Percentiles rank a stretch among this genome's conserved stretches.
Conservation (phyloP, 2,797 vertebrate genomes). For the Diplodus puntazzo region DNA sequence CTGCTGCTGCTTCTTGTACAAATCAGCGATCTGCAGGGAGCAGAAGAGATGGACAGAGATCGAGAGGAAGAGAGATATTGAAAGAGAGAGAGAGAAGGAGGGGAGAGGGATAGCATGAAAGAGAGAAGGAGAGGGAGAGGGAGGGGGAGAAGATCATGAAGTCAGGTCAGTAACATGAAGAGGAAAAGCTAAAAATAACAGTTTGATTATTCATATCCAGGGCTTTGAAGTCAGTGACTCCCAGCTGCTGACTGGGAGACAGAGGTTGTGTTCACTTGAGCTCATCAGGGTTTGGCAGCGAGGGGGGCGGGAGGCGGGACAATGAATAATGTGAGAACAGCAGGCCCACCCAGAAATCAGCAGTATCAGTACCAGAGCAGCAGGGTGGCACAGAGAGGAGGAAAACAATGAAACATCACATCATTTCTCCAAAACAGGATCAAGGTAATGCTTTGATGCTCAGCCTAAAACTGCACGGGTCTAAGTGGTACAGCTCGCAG, state of each 20-base stretch:
- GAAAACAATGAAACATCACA: conserved; percentile 42
- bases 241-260: conserved; percentile 61
- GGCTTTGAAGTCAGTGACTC: conserved; percentile 71
- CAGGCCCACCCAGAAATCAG: conserved; percentile 37
- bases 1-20: conserved; percentile 93
- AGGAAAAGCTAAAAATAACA: conserved; percentile 73
- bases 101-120: neutral
- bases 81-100: conserved; percentile 12
- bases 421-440: conserved; percentile 25
- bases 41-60: conserved; percentile 18
- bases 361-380: conserved; percentile 27
- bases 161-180: conserved; percentile 68
- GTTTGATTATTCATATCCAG: conserved; percentile 72
- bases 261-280: conserved; percentile 55
- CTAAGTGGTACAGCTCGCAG: neutral
- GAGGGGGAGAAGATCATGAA: conserved; percentile 42
- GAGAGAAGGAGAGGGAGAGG: neutral
- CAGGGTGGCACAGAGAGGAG: conserved; percentile 36
- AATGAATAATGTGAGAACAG: conserved; percentile 53
- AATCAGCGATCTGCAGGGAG: conserved; percentile 87
- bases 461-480: conserved; percentile 1
- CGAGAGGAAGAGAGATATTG: conserved; percentile 18
- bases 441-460: conserved; percentile 38
- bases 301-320: conserved; percentile 23
- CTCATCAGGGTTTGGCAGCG: conserved; percentile 28